Evolutionary conservation across 2,888 invertebrate genomes (phyloP).

Genomic region (Carpatolechia fugitivella): DNA sequence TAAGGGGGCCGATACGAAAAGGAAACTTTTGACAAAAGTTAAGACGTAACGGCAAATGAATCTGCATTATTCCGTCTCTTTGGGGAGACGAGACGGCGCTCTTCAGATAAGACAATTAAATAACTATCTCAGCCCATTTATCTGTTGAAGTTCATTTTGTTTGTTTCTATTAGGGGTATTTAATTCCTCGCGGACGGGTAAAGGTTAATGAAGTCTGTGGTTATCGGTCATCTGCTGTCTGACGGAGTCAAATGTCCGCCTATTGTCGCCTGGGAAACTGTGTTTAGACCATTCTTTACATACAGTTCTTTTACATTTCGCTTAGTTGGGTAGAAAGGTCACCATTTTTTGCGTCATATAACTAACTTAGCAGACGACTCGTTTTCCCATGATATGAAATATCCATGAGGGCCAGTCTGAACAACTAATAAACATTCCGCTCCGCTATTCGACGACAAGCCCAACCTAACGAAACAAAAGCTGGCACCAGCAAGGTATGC

Average conservation of each 20-base stretch:
- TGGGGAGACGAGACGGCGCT: conserved; percentile 35
- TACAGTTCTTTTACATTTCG: neutral
- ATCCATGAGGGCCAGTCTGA: conserved; percentile 3
- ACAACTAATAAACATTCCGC: conserved; percentile 19
- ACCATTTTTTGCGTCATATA: no score
- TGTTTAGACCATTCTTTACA: neutral
- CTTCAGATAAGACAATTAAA: conserved; percentile 69
- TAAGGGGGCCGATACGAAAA: conserved; percentile 45
- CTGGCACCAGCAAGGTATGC: conserved; percentile 24
- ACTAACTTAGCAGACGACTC: neutral
- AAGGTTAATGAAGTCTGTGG: conserved; percentile 67
- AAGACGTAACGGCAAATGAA: conserved; percentile 65
- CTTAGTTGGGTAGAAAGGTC: no score
- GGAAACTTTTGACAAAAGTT: conserved; percentile 69
- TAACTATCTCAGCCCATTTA: conserved; percentile 71
- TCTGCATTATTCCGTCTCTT: conserved; percentile 56
- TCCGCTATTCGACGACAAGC: neutral
- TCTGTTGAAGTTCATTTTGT: conserved; percentile 67
- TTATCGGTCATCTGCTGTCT: conserved; percentile 55
- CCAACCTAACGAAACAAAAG: conserved; percentile 16
- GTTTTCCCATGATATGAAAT: neutral
- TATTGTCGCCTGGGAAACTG: conserved; percentile 15
- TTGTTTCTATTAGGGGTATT: conserved; percentile 74
- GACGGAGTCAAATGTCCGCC: conserved; percentile 32
- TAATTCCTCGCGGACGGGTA: conserved; percentile 58